Evolutionary conservation across 53 echinoderm and acorn worm genomes (phyloP), one percentile per base, ranked within the genome.

Genomic region (Holothuria scabra): DNA sequence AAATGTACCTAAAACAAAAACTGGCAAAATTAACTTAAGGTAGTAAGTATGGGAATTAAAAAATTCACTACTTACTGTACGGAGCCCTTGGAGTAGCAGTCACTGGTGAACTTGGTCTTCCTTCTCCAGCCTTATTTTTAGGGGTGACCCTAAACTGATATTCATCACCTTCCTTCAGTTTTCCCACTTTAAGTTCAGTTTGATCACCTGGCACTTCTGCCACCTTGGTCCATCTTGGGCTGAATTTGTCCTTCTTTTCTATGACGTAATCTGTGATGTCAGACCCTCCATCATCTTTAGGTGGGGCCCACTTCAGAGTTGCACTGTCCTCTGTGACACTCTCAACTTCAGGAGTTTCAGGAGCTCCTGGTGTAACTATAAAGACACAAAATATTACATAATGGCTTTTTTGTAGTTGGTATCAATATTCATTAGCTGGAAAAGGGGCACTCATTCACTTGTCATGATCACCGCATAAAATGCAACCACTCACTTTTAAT

Each of bases 211-310:
- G 74, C 13, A 80, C 83, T 16, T 81, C 83, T 56, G 85, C 93
- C 64, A 95, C 83, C 21, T 61, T 86, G 46, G 31, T 75, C 95
- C 95, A 93, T 3, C 93, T 82, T 13, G 88, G 86, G 13, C 86
- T 86, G 86, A 89, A 94, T 81, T 83, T 84, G 65, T 94, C 97
- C 56, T 92, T 92, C 90, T 86, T 92, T 70, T 97, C 99, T 6
- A 97, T 55, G 58, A 91, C 66, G 76, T 97, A 97, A 75, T 85
- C 87, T 1, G 89, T 92, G 84, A 97, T 80, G 74, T 84, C 84
- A 69, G 89, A 84, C 2, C 99, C 99, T 16, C 99, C 99, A 24
- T 97, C 94, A 18, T 84, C 65, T 74, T 61, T 68, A 2, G 99
- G 94, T n/a, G 94, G 92, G 35, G 82, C 76, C 99, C 99, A 97